A percentile compares a stretch with the other conserved stretches of the same genome.
These are phyloP conservation scores for Galbula dea DNA, from an alignment of 2,113 vertebrate genomes.

Conservation along the genomic window DNA sequence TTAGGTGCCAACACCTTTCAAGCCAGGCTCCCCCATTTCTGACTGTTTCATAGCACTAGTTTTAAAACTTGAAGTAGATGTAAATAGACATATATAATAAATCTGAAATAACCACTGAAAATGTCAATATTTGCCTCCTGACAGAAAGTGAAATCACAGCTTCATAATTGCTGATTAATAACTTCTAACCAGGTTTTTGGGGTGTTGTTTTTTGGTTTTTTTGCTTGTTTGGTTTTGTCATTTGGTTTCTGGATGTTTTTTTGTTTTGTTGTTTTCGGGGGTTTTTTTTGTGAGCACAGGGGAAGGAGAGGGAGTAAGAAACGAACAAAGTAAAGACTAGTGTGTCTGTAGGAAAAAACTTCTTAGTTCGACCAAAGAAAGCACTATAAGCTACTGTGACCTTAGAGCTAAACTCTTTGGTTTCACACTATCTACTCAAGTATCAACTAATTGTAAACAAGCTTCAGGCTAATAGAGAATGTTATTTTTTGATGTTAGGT, in stretches of 20 bases:
- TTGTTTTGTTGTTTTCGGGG: too few species aligned
- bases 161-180: neutral
- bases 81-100: neutral
- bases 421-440: neutral
- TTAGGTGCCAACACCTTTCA: neutral
- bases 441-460: neutral
- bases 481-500: neutral
- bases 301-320: neutral
- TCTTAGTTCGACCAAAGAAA: neutral
- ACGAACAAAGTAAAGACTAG: neutral
- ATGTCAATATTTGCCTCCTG: neutral
- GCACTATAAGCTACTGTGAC: neutral
- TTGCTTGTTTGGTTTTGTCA: too few species aligned
- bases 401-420: neutral
- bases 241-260: too few species aligned
- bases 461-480: neutral
- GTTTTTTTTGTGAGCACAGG: neutral
- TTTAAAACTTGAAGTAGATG: neutral
- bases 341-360: neutral
- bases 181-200: neutral
- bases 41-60: neutral
- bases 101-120: neutral
- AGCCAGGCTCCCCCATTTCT: neutral
- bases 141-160: neutral
- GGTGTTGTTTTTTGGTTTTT: too few species aligned